Base-by-base conservation (phyloP, 2,888 invertebrate genomes). In the Frankliniella fusca region DNA sequence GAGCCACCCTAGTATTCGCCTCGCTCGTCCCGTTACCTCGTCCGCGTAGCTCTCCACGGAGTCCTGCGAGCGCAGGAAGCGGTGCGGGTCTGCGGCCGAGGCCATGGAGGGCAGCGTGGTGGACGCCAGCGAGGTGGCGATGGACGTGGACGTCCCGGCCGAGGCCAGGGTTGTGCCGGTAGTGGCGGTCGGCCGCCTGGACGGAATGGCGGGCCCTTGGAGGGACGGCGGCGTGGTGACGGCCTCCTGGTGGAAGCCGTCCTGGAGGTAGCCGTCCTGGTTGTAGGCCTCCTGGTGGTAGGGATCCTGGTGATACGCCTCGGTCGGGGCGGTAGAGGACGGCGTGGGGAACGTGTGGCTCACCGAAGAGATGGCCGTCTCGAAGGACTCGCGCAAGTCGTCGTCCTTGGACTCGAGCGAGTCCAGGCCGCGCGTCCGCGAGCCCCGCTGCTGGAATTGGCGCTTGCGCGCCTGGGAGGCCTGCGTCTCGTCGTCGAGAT, bases 351-450 rank as follows among this genome's bases (percentile, higher is more conserved):
- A 81, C 27, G 88, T 87, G 82, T 88, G 88, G 84, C 87, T 88
- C 76, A 89, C 86, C 49, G 89, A 90, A 80, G 89, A 90, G 80
- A 90, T 88, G 1, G 90, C 90, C 23, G 91, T 90, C 83, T 91
- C 91, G 85, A 90, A 91, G 0, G 91, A 91, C 27, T 86, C 86
- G 84, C 90, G 90, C 81, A 90, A 85, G 82, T 91, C 90, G 84
- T 91, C 91, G 83, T 91, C 90, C 27, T 89, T 87, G 0, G 90
- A 90, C 85, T 91, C 91, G 82, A 90, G 86, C 48, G 90, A 91
- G 85, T 91, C 90, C 0, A 89, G 90, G 85, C 90, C 89, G 84
- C 90, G 90, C 83, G 88, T 88, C 70, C 85, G 84, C 8, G 87
- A 85, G 23, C 70, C 70, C 10, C 70, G 70, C 81, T 81, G 83